Evolutionary conservation across 2,888 invertebrate species (phyloP).

Genomic region (Coremacera marginata): DNA sequence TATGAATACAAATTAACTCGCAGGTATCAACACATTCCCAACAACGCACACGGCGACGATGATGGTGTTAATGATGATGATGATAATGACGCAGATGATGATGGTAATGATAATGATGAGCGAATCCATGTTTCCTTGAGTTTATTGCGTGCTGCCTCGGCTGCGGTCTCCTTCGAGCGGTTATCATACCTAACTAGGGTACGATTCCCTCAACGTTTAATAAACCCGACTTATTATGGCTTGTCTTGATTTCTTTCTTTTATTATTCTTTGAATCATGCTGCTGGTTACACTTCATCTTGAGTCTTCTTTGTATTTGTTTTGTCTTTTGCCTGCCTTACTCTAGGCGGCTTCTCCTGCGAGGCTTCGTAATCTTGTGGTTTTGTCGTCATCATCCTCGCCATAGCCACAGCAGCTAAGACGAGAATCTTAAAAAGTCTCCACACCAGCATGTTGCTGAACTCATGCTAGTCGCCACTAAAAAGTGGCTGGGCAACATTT

Average conservation of each 20-base stretch:
- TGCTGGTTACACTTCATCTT: neutral
- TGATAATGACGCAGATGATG: too few relatives aligned
- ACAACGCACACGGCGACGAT: too few relatives aligned
- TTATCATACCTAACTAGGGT: neutral
- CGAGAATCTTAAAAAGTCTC: neutral
- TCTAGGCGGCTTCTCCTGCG: neutral
- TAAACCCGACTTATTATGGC: slow-evolving; percentile 15
- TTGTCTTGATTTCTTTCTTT: slow-evolving; percentile 22
- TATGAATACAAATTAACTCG: slow-evolving; percentile 12
- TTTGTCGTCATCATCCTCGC: neutral
- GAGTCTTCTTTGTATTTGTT: slow-evolving; percentile 1
- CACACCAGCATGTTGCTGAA: slow-evolving; percentile 35
- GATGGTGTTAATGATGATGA: too few relatives aligned
- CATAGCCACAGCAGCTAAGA: too few relatives aligned
- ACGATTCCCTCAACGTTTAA: neutral
- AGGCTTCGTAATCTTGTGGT: neutral
- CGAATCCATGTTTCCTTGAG: slow-evolving; percentile 1
- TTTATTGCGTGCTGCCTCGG: slow-evolving; percentile 5
- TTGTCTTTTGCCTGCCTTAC: neutral
- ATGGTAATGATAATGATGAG: too few relatives aligned
- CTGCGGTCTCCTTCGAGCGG: neutral
- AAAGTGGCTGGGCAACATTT: slow-evolving; percentile 62
- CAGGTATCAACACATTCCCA: neutral
- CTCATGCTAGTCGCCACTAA: slow-evolving; percentile 35
- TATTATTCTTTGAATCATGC: neutral